Conservation (phyloP, 23 tunicate species). For the Clavelina lepadiformis region DNA sequence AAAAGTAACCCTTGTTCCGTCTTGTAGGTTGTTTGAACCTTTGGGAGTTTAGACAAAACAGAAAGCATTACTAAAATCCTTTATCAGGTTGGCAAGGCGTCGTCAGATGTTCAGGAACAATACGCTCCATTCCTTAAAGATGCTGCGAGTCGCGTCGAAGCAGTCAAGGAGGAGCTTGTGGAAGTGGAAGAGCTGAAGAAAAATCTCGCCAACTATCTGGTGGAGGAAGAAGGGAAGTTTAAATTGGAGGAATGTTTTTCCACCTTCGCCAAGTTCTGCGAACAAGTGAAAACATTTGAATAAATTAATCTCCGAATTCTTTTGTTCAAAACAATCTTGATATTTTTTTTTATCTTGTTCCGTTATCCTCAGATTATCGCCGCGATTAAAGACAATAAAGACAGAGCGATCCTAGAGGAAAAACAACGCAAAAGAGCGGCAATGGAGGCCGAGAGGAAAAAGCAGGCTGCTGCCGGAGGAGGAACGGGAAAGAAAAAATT, state of each 20-base stretch:
- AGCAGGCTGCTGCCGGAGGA: too few species aligned
- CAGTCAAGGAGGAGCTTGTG: conserved; percentile 28
- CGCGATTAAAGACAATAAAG: conserved; percentile 82
- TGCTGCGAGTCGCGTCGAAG: conserved; percentile 24
- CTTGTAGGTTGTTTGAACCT: background rate
- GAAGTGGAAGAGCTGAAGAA: conserved; percentile 45
- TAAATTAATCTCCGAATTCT: background rate
- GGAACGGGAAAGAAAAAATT: conserved; percentile 15
- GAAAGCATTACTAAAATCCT: background rate
- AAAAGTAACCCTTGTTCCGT: too few species aligned
- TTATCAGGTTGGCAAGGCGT: conserved; percentile 48
- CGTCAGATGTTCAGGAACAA: conserved; percentile 54
- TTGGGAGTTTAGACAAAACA: background rate
- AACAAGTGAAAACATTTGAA: conserved; percentile 25
- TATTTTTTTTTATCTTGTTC: too few species aligned
- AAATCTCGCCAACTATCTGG: conserved; percentile 61
- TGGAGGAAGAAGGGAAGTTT: conserved; percentile 69
- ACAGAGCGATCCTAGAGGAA: conserved; percentile 66
- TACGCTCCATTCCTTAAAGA: conserved; percentile 36
- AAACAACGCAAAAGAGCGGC: conserved; percentile 70
- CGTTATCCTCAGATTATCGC: conserved; percentile 8
- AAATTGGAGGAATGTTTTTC: conserved; percentile 73
- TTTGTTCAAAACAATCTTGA: too few species aligned
- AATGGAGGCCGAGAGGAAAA: conserved; percentile 47
- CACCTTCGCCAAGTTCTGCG: conserved; percentile 55